Conservation (phyloP, 92 coral and sea anemone species). For the Epizoanthus ramosus region DNA sequence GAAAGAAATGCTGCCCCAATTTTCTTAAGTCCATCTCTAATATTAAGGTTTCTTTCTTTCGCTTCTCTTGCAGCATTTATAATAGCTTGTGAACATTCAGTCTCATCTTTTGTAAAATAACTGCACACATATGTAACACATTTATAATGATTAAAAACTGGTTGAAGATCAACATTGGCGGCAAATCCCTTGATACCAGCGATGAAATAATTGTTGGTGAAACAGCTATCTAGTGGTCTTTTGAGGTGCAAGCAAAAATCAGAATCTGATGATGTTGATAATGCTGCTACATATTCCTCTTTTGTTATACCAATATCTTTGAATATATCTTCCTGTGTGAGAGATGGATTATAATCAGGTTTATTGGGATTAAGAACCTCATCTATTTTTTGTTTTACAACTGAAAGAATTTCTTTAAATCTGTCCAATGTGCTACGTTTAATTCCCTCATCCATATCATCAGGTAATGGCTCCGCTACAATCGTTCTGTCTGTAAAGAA, state of each 20-base stretch:
- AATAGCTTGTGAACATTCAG: slow-evolving; percentile 55
- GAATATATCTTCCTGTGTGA: slow-evolving; percentile 1
- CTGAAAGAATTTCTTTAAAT: slow-evolving; percentile 51
- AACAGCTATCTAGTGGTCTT: slow-evolving; percentile 57
- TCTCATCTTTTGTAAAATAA: slow-evolving; percentile 56
- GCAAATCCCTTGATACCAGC: slow-evolving; percentile 57
- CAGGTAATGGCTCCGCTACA: slow-evolving; percentile 68
- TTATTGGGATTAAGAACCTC: slow-evolving; percentile 29
- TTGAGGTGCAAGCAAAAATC: slow-evolving; percentile 39
- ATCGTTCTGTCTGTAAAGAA: slow-evolving; percentile 72
- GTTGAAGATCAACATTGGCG: slow-evolving; percentile 57
- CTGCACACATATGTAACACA: slow-evolving; percentile 52
- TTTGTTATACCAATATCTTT: slow-evolving; percentile 4
- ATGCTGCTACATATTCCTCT: slow-evolving; percentile 1
- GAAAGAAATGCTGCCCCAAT: slow-evolving; percentile 50
- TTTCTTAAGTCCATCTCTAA: slow-evolving; percentile 36
- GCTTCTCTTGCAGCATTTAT: slow-evolving; percentile 69
- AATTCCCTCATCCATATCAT: slow-evolving; percentile 52
- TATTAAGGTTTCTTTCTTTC: slow-evolving; percentile 34
- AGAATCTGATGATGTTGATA: slow-evolving; percentile 29
- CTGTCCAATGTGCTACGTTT: slow-evolving; percentile 33
- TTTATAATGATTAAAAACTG: slow-evolving; percentile 55
- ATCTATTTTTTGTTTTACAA: slow-evolving; percentile 64
- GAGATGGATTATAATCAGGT: slow-evolving; percentile 19
- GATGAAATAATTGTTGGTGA: slow-evolving; percentile 42